Evolutionary conservation across 2,888 invertebrate species (phyloP), one percentile per base, ranked within the genome.

Genomic region (Malthinus seriepunctatus): DNA sequence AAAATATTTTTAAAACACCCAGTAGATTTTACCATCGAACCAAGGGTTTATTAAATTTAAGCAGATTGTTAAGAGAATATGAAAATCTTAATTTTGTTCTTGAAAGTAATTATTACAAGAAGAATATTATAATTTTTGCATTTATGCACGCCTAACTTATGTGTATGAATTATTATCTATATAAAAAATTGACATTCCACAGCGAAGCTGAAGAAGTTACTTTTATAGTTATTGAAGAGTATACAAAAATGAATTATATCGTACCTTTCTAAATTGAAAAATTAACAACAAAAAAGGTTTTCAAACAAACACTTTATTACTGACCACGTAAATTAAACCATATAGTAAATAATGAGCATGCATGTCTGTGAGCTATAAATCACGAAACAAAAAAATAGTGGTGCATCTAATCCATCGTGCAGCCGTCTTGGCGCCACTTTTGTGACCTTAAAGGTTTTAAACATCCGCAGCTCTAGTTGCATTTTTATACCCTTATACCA

Each of bases 341-440:
- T 60, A 52, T 48, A 52, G 45, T 60, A 54, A 57, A 53, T 64
- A 70, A 71, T 64, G 71, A 69, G 66, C 67, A 61, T 69, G 71
- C 73, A 69, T 73, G 73, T 70, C 73, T 72, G 70, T 64, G 63
- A 61, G 67, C 69, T 64, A 71, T 73, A 71, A 70, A 71, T 73
- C 71, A 71, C 67, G 64, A 57, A 63, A 60, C 55, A 63, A 54
- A 60, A 64, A 68, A 71, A 67, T 66, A 68, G 66, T 67, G 68
- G 71, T 73, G 74, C 69, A 72, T 74, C 73, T 75, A 76, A 76
- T 75, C 74, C 74, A 69, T 70, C 72, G 69, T 73, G 72, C 66
- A 75, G 75, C 72, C 76, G 60, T 63, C 56, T 62, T 71, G 75
- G 75, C 76, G 76, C 76, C 76, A 63, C 56, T 50, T 37, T 49